A percentile compares a stretch with the other conserved stretches of the same genome.
Conservation (phyloP, 2,888 invertebrate genomes). For the Callyntrura sp. region DNA sequence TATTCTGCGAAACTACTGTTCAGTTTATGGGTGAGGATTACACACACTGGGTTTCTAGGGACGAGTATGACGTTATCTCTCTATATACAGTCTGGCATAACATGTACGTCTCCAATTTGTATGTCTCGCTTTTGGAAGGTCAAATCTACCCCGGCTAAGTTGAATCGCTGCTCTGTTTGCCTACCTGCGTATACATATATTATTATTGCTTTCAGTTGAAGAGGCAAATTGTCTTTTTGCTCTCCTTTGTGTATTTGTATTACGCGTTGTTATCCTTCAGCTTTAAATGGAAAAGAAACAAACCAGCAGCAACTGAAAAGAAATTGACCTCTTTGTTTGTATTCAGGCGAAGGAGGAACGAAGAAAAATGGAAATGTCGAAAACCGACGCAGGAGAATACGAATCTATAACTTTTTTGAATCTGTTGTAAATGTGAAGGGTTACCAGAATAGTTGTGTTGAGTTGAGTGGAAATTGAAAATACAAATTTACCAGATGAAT, state of each 20-base stretch:
- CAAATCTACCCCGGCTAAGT: too few species aligned
- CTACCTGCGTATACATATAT: background rate
- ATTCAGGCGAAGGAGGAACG: background rate
- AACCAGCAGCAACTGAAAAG: background rate
- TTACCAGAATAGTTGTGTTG: background rate
- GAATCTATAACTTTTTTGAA: background rate
- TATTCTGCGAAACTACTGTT: too few species aligned
- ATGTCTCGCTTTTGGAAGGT: too few species aligned
- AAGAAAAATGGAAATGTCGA: background rate
- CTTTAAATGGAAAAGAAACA: slow-evolving; percentile 19
- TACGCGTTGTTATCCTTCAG: background rate
- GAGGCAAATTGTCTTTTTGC: background rate
- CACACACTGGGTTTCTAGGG: too few species aligned
- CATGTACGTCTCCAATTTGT: too few species aligned
- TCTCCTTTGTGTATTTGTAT: background rate
- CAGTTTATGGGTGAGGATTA: too few species aligned
- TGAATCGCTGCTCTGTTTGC: background rate
- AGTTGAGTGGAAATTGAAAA: background rate
- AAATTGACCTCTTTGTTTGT: background rate
- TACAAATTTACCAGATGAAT: too few species aligned
- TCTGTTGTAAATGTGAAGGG: too few species aligned
- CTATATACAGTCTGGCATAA: too few species aligned
- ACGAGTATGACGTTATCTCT: too few species aligned
- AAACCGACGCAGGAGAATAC: background rate
- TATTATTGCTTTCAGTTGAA: too few species aligned